These are phyloP conservation scores for Boleophthalmus pectinirostris DNA, from an alignment of 2,113 vertebrate genomes.

Conservation along the genomic window DNA sequence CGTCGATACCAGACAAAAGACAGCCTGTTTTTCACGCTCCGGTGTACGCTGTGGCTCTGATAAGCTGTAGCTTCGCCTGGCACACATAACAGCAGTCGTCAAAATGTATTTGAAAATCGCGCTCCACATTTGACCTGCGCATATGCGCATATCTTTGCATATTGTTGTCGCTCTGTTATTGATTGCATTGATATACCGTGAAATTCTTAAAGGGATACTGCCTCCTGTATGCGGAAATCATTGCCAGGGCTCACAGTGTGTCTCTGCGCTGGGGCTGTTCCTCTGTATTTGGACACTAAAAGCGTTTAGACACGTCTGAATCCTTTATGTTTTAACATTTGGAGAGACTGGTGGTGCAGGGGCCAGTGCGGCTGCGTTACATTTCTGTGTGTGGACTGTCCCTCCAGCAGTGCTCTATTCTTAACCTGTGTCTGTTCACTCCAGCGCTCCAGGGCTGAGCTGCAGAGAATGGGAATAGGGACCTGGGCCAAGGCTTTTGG, in stretches of 20 bases:
- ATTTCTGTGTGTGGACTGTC: slow-evolving; percentile 46
- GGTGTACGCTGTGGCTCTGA: slow-evolving; percentile 26
- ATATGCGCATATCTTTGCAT: slow-evolving; percentile 82
- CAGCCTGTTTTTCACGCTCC: slow-evolving; percentile 70
- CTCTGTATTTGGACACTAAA: slow-evolving; percentile 25
- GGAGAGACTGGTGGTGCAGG: background rate
- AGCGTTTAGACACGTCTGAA: slow-evolving; percentile 5
- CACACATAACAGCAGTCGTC: slow-evolving; percentile 77
- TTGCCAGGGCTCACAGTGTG: slow-evolving; percentile 37
- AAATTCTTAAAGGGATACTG: slow-evolving; percentile 78
- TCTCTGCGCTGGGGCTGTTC: slow-evolving; percentile 16
- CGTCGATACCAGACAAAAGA: slow-evolving; percentile 77
- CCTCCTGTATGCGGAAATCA: slow-evolving; percentile 74
- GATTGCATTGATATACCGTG: slow-evolving; percentile 80
- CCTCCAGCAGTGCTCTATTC: slow-evolving; percentile 62
- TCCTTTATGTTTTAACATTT: background rate
- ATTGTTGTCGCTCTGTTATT: slow-evolving; percentile 80
- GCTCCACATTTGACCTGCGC: slow-evolving; percentile 81
- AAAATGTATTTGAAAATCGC: slow-evolving; percentile 80
- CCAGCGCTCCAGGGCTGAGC: slow-evolving; percentile 71
- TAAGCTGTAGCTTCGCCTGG: slow-evolving; percentile 60
- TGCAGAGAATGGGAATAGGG: slow-evolving; percentile 79
- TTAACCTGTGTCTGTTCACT: slow-evolving; percentile 71
- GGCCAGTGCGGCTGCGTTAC: slow-evolving; percentile 19
- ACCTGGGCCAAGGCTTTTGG: slow-evolving; percentile 76